These are phyloP conservation scores for Diglossa cyanea DNA, from an alignment of 2,797 vertebrate species.

Conservation along the genomic window DNA sequence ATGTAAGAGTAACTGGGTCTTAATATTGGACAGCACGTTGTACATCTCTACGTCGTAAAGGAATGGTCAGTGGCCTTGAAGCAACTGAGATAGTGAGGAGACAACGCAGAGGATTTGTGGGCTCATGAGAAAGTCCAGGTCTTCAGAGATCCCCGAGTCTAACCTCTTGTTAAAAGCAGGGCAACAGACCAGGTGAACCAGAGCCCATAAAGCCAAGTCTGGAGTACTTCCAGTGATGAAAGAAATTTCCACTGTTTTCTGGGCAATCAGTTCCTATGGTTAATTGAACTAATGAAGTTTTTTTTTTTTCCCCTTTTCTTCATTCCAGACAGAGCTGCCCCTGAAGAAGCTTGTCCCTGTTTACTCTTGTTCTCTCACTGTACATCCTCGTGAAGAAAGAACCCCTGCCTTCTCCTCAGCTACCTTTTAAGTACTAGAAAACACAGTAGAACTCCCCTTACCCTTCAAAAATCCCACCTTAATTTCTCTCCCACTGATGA, in stretches of 20 bases:
- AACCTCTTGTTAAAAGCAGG: not conserved
- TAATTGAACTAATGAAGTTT: not conserved
- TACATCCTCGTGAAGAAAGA: not conserved
- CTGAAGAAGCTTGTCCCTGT: not conserved
- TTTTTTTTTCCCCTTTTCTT: not conserved
- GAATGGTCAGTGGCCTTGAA: not conserved
- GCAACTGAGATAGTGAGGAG: fast-evolving
- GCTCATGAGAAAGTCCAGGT: not conserved
- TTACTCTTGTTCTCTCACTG: not conserved
- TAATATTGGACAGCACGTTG: fast-evolving
- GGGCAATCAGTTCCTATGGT: fast-evolving
- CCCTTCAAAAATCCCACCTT: not conserved
- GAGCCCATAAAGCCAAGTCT: not conserved
- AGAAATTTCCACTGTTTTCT: not conserved
- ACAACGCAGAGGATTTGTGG: fast-evolving
- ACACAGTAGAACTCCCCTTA: not conserved
- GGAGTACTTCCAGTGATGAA: not conserved
- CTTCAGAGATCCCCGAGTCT: not conserved
- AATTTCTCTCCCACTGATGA: not conserved
- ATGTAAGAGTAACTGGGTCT: fast-evolving
- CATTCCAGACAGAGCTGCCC: not conserved
- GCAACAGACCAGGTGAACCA: not conserved
- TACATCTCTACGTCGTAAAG: too few relatives aligned
- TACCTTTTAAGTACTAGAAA: not conserved
- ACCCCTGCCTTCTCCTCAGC: fast-evolving